Evolutionary conservation across 64 coral and sea anemone genomes (phyloP).

Genomic region (Hydrozoanthus tunicans): DNA sequence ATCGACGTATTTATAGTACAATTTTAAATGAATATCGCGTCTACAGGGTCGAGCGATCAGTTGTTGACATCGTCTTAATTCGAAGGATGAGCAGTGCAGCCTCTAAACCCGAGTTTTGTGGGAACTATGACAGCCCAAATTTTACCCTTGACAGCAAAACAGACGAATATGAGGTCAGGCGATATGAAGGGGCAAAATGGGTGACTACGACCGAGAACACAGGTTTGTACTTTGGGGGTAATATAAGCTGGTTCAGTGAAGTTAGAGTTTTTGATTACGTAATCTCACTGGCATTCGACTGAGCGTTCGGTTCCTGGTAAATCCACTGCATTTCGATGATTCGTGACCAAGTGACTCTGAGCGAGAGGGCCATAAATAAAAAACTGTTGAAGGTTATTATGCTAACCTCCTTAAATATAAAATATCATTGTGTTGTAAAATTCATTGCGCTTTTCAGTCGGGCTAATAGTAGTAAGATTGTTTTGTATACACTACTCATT

Average conservation of each 20-base stretch:
- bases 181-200: constrained; percentile 63
- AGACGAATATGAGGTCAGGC: constrained; percentile 48
- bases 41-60: neutral
- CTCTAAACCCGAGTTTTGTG: constrained; percentile 53
- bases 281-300: no score
- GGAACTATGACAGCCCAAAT: constrained; percentile 60
- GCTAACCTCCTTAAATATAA: no score
- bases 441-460: no score
- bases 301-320: no score
- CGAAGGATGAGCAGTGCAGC: neutral
- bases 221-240: neutral
- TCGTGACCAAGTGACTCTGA: no score
- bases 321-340: no score
- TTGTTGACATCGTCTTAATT: neutral
- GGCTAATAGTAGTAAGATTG: no score
- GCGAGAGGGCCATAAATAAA: no score
- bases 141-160: constrained; percentile 61
- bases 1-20: neutral
- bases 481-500: no score
- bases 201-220: constrained; percentile 27
- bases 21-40: neutral
- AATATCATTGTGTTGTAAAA: no score
- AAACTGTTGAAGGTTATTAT: no score
- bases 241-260: neutral
- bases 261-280: no score